Percentiles rank a stretch among this genome's conserved stretches.
These are phyloP conservation scores for Myrmecophaga tridactyla DNA, from an alignment of 2,113 vertebrate genomes.

Conservation along the genomic window DNA sequence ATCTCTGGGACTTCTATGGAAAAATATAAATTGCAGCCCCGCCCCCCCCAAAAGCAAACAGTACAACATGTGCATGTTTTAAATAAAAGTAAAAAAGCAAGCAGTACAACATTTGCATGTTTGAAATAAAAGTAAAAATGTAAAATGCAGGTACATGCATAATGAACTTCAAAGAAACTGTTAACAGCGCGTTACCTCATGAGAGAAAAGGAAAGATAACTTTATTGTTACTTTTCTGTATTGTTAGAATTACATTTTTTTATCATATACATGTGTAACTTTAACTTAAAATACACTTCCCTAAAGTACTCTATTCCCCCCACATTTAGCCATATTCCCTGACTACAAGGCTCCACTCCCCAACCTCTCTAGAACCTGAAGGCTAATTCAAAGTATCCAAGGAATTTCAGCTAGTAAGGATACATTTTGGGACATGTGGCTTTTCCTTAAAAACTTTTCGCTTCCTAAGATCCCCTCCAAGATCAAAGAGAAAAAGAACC, in stretches of 20 bases:
- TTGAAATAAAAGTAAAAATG: neutral
- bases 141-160: neutral
- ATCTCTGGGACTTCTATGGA: neutral
- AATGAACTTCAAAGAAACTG: conserved; percentile 31
- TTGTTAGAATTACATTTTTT: neutral
- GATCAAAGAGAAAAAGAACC: neutral
- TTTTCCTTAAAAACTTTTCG: neutral
- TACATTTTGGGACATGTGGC: neutral
- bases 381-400: neutral
- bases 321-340: neutral
- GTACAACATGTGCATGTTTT: neutral
- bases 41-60: neutral
- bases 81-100: too few species aligned
- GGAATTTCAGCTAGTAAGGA: neutral
- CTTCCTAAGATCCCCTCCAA: conserved; percentile 14
- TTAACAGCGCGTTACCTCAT: neutral
- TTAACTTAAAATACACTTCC: neutral
- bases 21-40: neutral
- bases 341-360: neutral
- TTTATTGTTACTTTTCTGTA: conserved; percentile 38
- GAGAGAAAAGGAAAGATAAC: neutral
- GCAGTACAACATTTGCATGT: neutral
- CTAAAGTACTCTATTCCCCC: neutral
- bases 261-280: neutral
- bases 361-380: neutral